Evolutionary conservation across 2,797 vertebrate genomes (phyloP).

Genomic region (Falco concolor): DNA sequence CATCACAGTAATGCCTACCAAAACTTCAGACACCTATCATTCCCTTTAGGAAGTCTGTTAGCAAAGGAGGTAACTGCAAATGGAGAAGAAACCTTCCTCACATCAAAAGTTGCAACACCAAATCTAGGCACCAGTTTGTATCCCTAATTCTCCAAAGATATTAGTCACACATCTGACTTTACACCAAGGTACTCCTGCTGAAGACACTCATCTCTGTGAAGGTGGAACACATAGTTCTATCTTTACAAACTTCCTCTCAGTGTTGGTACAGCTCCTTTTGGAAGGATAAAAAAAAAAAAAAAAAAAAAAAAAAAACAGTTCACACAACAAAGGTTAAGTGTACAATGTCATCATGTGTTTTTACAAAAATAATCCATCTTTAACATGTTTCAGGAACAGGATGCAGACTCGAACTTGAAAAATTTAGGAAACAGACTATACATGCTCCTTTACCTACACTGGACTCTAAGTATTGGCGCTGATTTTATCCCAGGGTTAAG

Average conservation of each 20-base stretch:
- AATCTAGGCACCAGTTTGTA: not conserved
- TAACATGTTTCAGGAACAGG: not conserved
- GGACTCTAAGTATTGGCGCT: not conserved
- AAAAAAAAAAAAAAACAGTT: not conserved
- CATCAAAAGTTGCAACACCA: not conserved
- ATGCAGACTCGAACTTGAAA: not conserved
- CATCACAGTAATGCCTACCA: not conserved
- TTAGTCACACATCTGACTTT: not conserved
- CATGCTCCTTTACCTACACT: not conserved
- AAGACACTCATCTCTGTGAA: not conserved
- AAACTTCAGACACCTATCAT: not conserved
- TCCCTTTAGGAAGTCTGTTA: not conserved
- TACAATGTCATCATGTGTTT: not conserved
- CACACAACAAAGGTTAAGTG: not conserved
- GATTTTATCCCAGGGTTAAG: not conserved
- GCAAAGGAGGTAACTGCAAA: not conserved
- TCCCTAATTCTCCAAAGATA: not conserved
- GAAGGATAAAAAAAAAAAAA: not conserved
- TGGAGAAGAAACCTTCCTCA: not conserved
- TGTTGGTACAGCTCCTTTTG: not conserved
- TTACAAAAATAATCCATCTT: not conserved
- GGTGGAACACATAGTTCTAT: not conserved
- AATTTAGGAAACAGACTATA: not conserved
- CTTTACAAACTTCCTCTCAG: not conserved
- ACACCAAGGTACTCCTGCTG: not conserved